Evolutionary conservation across 2,797 vertebrate genomes (phyloP).

Genomic region (Megalops cyprinoides): DNA sequence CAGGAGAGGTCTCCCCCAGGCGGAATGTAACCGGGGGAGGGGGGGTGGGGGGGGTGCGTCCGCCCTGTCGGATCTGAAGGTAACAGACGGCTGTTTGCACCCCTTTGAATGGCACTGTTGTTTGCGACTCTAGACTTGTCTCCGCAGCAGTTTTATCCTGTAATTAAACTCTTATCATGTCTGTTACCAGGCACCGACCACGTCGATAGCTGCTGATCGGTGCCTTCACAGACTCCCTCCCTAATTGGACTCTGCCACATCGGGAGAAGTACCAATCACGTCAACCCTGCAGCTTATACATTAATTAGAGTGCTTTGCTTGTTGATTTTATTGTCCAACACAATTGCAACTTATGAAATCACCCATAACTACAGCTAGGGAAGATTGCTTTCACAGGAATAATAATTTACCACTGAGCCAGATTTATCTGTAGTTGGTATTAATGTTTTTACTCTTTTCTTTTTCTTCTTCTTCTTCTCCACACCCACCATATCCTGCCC

Average conservation of each 20-base stretch:
- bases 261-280: background rate
- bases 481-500: background rate
- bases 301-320: no score
- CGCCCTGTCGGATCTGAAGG: background rate
- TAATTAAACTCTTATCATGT: slow-evolving; percentile 7
- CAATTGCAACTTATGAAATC: background rate
- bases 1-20: background rate
- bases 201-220: background rate
- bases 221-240: background rate
- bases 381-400: background rate
- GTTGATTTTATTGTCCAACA: no score
- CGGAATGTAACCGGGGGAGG: background rate
- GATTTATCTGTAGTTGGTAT: no score
- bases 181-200: background rate
- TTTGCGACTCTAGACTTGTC: background rate
- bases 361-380: background rate
- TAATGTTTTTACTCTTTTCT: no score
- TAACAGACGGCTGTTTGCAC: background rate
- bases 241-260: background rate
- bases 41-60: no score
- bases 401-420: no score
- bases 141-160: background rate
- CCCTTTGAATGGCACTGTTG: slow-evolving; percentile 1
- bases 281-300: background rate
- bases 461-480: no score